These are phyloP conservation scores for Ganaspis brasiliensis DNA, from an alignment of 2,888 invertebrate species.

Conservation along the genomic window DNA sequence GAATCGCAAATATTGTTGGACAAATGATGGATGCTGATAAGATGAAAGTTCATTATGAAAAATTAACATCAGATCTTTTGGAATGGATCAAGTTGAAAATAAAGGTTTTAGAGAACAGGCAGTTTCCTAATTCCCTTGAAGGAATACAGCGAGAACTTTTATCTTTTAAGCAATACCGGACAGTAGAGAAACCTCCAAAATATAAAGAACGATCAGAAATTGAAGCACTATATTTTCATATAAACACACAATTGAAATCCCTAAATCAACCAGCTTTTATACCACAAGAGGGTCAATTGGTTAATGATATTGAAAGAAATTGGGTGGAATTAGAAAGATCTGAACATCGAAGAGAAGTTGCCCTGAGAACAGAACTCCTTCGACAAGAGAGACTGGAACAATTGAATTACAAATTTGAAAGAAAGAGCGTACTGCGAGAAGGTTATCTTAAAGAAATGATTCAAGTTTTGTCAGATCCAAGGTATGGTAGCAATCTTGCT, in stretches of 20 bases:
- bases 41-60: slow-evolving; percentile 94
- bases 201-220: slow-evolving; percentile 98
- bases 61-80: slow-evolving; percentile 90
- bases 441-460: slow-evolving; percentile 99
- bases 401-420: slow-evolving; percentile 96
- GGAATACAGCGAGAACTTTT: slow-evolving; percentile 95
- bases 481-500: slow-evolving; percentile 93
- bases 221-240: slow-evolving; percentile 97
- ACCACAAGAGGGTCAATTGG: slow-evolving; percentile 93
- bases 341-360: slow-evolving; percentile 96
- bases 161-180: slow-evolving; percentile 96
- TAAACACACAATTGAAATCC: slow-evolving; percentile 98
- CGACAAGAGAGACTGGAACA: slow-evolving; percentile 97
- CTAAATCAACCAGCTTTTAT: slow-evolving; percentile 93
- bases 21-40: slow-evolving; percentile 98
- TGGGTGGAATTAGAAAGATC: slow-evolving; percentile 97
- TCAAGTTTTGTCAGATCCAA: slow-evolving; percentile 94
- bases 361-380: slow-evolving; percentile 93
- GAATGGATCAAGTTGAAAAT: slow-evolving; percentile 97
- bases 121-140: slow-evolving; percentile 96
- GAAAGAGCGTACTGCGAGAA: slow-evolving; percentile 96
- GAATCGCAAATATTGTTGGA: slow-evolving; percentile 98
- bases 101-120: slow-evolving; percentile 89
- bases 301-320: slow-evolving; percentile 97
- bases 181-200: slow-evolving; percentile 99